Base-by-base conservation (phyloP, 1,140 invertebrate species). In the Drosophila aff. region DNA sequence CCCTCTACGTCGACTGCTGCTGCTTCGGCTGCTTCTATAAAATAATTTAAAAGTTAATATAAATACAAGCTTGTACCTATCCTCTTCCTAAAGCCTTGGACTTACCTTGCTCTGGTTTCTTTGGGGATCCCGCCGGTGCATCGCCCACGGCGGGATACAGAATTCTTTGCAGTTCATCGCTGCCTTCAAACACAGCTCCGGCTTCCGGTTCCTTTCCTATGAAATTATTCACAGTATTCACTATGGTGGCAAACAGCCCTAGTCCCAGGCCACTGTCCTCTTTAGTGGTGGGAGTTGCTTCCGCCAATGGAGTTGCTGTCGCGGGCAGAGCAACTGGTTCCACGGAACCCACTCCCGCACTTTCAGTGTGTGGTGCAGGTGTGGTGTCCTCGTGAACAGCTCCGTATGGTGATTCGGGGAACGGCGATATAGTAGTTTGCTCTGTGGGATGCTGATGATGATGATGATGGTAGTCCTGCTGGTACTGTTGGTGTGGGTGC, bases 161-260 rank as follows among this genome's bases (percentile, higher is more conserved):
- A 47, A 90, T 77, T 7, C 78, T 66, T 23, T 91, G 69, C 16
- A 91, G 58, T 2, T 92, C 82, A 64, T 89, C 81, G 21, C 53
- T 53, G n/a, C 44, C 46, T 1, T 55, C 66, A 13, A 75, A 26
- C 1, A 50, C 40, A 28, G 59, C 23, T 23, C 23, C 69, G 4
- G 41, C 58, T 40, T 82, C 85, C 74, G 23, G 61, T 41, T 36
- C 66, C 71, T 50, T 81, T 53, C 65, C 63, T 15, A 92, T 79
- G 9, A 92, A 91, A 44, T 76, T 81, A 53, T 92, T 92, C 8
- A 92, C 91, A 13, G 91, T 92, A 26, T 79, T 77, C 49, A 92
- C 71, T 57, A 92, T 92, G 3, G 91, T 92, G n/a, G 80, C 71
- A 64, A 92, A 92, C 0, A 92, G 61, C 4, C 84, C 84, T 0